These are phyloP conservation scores for Agrilus planipennis DNA, from an alignment of 1,140 invertebrate genomes.

Conservation along the genomic window DNA sequence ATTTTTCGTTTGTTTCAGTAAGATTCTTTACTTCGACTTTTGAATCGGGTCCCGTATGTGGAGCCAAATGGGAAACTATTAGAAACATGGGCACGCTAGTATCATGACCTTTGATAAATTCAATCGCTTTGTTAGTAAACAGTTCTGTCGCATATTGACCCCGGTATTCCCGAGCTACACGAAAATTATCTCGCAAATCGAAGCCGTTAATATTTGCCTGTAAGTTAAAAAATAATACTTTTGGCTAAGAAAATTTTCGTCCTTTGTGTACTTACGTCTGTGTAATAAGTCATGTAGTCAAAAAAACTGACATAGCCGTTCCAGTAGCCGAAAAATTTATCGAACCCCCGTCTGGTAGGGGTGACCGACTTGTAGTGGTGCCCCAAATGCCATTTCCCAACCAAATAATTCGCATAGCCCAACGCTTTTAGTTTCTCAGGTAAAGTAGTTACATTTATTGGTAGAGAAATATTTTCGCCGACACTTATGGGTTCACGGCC, in stretches of 20 bases:
- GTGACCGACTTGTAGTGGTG: conserved; percentile 31
- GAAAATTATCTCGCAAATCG: conserved; percentile 21
- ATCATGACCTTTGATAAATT: conserved; percentile 54
- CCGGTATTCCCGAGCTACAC: conserved; percentile 36
- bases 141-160: conserved; percentile 67
- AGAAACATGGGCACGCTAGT: conserved; percentile 54
- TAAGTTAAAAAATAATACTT: conserved; percentile 37
- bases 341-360: conserved; percentile 48
- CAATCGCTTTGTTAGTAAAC: conserved; percentile 57
- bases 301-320: conserved; percentile 48
- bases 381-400: conserved; percentile 88
- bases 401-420: conserved; percentile 69
- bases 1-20: conserved; percentile 55
- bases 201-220: conserved; percentile 37
- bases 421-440: conserved; percentile 61
- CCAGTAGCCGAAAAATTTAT: conserved; percentile 54
- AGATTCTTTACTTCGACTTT: conserved; percentile 59
- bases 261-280: no score
- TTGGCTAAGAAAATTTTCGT: no score
- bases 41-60: conserved; percentile 58
- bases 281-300: conserved; percentile 33
- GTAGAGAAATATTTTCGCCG: conserved; percentile 43
- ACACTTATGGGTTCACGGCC: conserved; percentile 47
- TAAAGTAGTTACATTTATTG: conserved; percentile 42
- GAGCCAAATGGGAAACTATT: conserved; percentile 67